Conservation (phyloP, 2,888 invertebrate genomes). For the Coremacera marginata region DNA sequence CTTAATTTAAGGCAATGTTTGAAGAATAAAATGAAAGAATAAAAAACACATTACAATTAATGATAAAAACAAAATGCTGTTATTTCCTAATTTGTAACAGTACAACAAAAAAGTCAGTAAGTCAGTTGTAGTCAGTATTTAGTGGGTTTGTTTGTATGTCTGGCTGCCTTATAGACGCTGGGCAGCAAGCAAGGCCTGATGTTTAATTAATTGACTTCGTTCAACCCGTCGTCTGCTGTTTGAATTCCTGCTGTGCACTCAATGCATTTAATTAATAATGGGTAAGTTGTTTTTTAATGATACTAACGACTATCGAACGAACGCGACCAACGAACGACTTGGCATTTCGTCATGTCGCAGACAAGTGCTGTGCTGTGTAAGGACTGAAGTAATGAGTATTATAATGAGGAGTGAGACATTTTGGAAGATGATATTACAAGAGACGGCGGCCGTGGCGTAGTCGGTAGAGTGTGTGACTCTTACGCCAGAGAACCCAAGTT, state of each 20-base stretch:
- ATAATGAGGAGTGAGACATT: not conserved
- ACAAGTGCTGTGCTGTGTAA: not conserved
- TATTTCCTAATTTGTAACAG: slow-evolving; percentile 9
- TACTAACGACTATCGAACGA: too few species aligned
- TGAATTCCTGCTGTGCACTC: slow-evolving; percentile 19
- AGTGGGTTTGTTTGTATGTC: not conserved
- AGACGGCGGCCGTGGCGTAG: too few species aligned
- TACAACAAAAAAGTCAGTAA: not conserved
- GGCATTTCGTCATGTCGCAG: too few species aligned
- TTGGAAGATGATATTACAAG: too few species aligned
- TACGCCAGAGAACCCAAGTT: too few species aligned
- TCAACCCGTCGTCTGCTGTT: not conserved
- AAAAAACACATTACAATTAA: slow-evolving; percentile 15
- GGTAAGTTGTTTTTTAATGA: not conserved
- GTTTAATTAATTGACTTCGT: slow-evolving; percentile 22
- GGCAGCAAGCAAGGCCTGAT: not conserved
- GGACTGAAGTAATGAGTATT: not conserved
- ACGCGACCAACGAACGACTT: not conserved
- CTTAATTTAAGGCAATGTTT: slow-evolving; percentile 10
- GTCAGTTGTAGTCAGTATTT: not conserved
- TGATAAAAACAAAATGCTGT: slow-evolving; percentile 6
- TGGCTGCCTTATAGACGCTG: not conserved
- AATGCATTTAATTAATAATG: slow-evolving; percentile 31
- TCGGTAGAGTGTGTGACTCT: too few species aligned
- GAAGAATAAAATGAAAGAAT: not conserved